Percentiles rank a stretch among this genome's conserved stretches.
Conservation (phyloP, 1,140 invertebrate genomes). For the Gonatopus flavifemur region DNA sequence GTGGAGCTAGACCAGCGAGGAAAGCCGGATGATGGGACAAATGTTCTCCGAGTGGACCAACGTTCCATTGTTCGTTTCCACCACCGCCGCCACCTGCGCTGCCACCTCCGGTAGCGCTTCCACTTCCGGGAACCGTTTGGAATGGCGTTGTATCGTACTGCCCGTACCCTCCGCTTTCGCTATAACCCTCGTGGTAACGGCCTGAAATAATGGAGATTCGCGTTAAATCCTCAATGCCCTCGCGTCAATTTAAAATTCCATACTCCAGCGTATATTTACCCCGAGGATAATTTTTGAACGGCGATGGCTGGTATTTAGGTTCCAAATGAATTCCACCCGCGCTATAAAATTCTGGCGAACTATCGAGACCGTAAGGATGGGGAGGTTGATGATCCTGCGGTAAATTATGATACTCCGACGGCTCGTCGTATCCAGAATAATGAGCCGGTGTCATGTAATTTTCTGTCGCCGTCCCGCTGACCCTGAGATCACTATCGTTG, state of each 20-base stretch:
- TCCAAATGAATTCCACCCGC: conserved; percentile 63
- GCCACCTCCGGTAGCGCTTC: conserved; percentile 60
- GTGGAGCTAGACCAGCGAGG: conserved; percentile 56
- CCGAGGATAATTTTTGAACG: conserved; percentile 69
- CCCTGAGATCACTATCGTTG: conserved; percentile 48
- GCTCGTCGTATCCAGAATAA: conserved; percentile 63
- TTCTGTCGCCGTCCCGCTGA: conserved; percentile 40
- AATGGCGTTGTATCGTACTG: conserved; percentile 75
- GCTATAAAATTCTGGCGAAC: conserved; percentile 76
- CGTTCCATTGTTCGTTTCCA: conserved; percentile 50
- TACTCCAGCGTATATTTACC: conserved; percentile 46
- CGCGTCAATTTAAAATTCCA: background rate
- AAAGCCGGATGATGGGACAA: conserved; percentile 67
- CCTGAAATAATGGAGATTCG: conserved; percentile 48
- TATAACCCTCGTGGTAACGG: conserved; percentile 70
- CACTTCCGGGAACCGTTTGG: conserved; percentile 76
- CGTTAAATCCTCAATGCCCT: background rate
- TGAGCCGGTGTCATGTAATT: conserved; percentile 56
- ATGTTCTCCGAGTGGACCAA: conserved; percentile 54
- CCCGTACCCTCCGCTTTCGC: conserved; percentile 62
- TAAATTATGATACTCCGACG: conserved; percentile 72
- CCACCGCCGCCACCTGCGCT: conserved; percentile 58
- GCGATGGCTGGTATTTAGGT: conserved; percentile 69
- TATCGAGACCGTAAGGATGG: conserved; percentile 64
- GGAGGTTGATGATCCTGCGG: conserved; percentile 61